A percentile compares a stretch with the other conserved stretches of the same genome.
phyloP scores from a whole-genome alignment of 2,797 vertebrate genomes.

The Acanthurus leucopareius region DNA sequence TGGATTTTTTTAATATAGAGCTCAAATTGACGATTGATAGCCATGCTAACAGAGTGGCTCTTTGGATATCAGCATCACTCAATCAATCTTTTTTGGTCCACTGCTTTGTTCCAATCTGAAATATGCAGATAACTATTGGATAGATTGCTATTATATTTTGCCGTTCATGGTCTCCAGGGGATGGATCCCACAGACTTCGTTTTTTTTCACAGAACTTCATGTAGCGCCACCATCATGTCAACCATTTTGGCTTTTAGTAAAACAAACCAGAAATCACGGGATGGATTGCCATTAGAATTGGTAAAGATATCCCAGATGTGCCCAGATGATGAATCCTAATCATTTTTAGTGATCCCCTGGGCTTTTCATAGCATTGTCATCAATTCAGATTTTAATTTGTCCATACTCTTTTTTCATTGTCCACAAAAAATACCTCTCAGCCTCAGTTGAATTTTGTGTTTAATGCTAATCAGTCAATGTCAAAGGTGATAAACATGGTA shows the following conservation, averaged over 20 bases:
- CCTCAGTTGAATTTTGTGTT: background rate
- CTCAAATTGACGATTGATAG: no score
- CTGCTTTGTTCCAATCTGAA: background rate
- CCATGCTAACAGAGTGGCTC: background rate
- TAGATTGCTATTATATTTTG: background rate
- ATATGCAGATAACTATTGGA: background rate
- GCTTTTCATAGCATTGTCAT: background rate
- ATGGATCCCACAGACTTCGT: background rate
- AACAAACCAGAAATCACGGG: background rate
- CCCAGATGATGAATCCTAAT: background rate
- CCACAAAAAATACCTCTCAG: background rate
- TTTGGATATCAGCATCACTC: background rate
- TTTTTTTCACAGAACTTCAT: no score
- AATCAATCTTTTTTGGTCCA: background rate
- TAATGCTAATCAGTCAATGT: background rate
- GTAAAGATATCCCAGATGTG: background rate
- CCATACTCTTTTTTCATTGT: background rate
- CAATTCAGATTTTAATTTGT: background rate
- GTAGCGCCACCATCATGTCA: background rate
- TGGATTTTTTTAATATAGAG: no score
- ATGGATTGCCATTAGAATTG: background rate
- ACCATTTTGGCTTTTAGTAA: background rate
- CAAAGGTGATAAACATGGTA: background rate
- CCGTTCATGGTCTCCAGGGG: background rate
- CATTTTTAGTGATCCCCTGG: background rate